Evolutionary conservation across 1,140 invertebrate genomes (phyloP), one percentile per base, ranked within the genome.

Genomic region (Mya arenaria): DNA sequence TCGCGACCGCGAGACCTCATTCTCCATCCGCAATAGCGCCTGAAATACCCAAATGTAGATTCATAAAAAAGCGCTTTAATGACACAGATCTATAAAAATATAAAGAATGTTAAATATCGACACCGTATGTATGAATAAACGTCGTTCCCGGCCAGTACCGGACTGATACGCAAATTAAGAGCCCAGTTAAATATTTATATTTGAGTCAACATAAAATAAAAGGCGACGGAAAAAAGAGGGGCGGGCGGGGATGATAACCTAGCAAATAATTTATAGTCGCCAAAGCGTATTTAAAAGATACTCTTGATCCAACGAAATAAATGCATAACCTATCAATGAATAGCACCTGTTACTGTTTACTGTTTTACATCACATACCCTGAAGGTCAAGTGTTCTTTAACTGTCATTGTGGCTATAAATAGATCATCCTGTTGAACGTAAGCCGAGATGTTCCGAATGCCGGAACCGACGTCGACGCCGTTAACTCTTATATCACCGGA

Each of bases 11-110:
- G 95, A 95, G 82, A 98, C 95, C 56, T 95, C 92, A 48, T 95
- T 94, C 82, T 98, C 97, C 98, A 99, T 99, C 72, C 98, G 94
- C 8, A 99, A 95, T 89, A 97, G 93, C 8, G 98, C 97, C 95
- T 98, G 94, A 75, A 91, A 87, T 30, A 28, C 1, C n/a, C n/a
- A n/a, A n/a, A n/a, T n/a, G n/a, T n/a, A n/a, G n/a, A n/a, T n/a
- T n/a, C n/a, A n/a, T n/a, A n/a, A n/a, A n/a, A n/a, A n/a, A n/a
- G n/a, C n/a, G n/a, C n/a, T n/a, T n/a, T n/a, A n/a, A n/a, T n/a
- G n/a, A n/a, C n/a, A n/a, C n/a, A n/a, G n/a, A n/a, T n/a, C n/a
- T n/a, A n/a, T n/a, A n/a, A n/a, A n/a, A n/a, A n/a, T n/a, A n/a
- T n/a, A n/a, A n/a, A n/a, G n/a, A n/a, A n/a, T n/a, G n/a, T n/a